A percentile compares a stretch with the other conserved stretches of the same genome.
Evolutionary conservation across 1,140 invertebrate species (phyloP).

Genomic region (Drosophila asahinai): DNA sequence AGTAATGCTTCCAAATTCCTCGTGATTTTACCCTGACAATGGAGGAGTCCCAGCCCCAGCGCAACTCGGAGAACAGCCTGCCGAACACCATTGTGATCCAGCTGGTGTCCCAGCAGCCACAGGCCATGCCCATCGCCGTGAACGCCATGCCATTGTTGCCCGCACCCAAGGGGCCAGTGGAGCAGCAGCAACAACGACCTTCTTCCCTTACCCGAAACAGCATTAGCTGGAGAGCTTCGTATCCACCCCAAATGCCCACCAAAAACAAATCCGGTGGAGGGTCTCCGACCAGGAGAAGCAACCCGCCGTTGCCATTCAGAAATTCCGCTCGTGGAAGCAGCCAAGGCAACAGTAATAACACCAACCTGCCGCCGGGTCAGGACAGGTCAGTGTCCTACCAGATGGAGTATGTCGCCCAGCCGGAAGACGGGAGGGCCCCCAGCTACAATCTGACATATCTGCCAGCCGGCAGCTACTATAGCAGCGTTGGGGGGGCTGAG

Average conservation of each 20-base stretch:
- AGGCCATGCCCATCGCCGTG: constrained; percentile 9
- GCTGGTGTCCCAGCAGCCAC: constrained; percentile 12
- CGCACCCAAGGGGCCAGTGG: too few relatives aligned
- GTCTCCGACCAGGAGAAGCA: background rate
- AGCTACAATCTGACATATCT: background rate
- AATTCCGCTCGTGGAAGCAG: background rate
- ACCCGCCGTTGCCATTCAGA: too few relatives aligned
- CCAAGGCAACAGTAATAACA: background rate
- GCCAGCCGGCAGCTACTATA: background rate
- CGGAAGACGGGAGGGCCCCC: background rate
- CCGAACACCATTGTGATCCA: constrained; percentile 38
- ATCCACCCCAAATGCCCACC: background rate
- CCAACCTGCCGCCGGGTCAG: background rate
- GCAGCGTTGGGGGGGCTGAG: background rate
- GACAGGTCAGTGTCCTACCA: background rate
- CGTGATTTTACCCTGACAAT: constrained; percentile 10
- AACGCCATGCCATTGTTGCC: constrained; percentile 10
- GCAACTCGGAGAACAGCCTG: background rate
- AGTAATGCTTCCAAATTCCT: constrained; percentile 25
- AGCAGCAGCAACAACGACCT: background rate
- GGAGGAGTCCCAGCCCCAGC: constrained; percentile 16
- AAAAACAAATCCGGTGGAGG: background rate
- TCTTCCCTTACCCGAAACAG: background rate
- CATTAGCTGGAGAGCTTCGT: background rate
- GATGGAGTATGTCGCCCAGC: constrained; percentile 9